Conservation (phyloP, 2,113 vertebrate species). For the Antidorcas marsupialis region DNA sequence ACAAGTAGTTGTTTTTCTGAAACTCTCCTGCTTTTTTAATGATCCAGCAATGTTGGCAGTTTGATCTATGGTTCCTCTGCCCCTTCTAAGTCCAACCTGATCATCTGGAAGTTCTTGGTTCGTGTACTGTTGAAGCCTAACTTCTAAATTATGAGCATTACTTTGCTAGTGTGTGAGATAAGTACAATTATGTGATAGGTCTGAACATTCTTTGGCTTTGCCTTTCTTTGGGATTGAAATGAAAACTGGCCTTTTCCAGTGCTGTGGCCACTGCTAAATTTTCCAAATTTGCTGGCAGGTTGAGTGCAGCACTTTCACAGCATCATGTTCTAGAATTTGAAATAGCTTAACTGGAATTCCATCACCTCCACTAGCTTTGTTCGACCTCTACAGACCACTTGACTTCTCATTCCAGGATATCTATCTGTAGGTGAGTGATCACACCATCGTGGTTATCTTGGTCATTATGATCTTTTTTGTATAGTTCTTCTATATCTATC, state of each 20-base stretch:
- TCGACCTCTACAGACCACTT: neutral
- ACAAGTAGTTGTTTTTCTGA: neutral
- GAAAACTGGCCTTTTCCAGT: neutral
- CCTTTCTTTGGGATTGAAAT: neutral
- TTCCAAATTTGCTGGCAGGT: neutral
- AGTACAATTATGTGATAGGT: neutral
- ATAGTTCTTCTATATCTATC: neutral
- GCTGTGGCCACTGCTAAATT: neutral
- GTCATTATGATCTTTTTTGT: neutral
- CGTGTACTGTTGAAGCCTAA: neutral
- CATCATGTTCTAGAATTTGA: neutral
- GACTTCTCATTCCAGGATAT: neutral
- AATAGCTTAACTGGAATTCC: neutral
- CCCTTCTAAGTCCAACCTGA: neutral
- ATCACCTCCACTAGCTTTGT: neutral
- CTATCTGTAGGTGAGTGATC: neutral
- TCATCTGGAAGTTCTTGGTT: neutral
- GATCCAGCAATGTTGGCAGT: neutral
- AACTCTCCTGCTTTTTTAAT: neutral
- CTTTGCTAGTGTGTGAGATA: neutral
- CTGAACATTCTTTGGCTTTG: neutral
- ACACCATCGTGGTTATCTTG: neutral
- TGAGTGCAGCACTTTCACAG: neutral
- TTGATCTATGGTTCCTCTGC: neutral
- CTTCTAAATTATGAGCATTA: neutral